Conservation (phyloP, 2,113 vertebrate species). For the Lampris incognitus region DNA sequence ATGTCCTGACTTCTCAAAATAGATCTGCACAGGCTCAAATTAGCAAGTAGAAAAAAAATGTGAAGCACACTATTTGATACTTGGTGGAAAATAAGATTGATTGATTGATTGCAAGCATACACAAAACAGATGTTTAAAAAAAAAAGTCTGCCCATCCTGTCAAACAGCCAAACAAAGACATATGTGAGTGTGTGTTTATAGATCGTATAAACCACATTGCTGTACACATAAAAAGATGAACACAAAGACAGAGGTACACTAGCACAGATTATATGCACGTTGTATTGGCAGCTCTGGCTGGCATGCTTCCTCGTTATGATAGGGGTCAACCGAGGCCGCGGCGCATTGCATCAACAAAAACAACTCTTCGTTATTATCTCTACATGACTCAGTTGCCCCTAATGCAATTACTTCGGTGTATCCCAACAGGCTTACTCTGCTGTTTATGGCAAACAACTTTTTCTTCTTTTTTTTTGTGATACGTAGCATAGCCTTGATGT, state of each 20-base stretch:
- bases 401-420: neutral
- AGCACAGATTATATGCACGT: constrained; percentile 3
- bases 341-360: neutral
- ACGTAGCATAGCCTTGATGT: constrained; percentile 27
- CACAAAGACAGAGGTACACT: neutral
- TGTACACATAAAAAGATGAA: neutral
- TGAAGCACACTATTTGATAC: no score
- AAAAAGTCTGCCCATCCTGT: no score
- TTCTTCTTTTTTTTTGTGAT: constrained; percentile 13
- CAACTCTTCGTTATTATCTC: neutral
- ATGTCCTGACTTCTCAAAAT: neutral
- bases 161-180: no score
- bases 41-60: neutral
- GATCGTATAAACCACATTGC: neutral
- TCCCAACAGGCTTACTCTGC: neutral
- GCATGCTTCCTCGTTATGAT: neutral
- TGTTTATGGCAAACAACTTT: constrained; percentile 3
- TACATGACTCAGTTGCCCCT: constrained; percentile 9
- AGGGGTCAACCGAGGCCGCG: neutral
- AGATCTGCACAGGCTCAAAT: neutral
- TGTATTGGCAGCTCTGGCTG: neutral
- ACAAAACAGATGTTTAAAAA: no score
- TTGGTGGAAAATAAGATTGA: no score
- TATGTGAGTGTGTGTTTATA: neutral
- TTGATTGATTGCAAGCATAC: no score